A percentile compares a stretch with the other conserved stretches of the same genome.
phyloP scores from a whole-genome alignment of 2,113 vertebrate species.

The Thymallus thymallus region DNA sequence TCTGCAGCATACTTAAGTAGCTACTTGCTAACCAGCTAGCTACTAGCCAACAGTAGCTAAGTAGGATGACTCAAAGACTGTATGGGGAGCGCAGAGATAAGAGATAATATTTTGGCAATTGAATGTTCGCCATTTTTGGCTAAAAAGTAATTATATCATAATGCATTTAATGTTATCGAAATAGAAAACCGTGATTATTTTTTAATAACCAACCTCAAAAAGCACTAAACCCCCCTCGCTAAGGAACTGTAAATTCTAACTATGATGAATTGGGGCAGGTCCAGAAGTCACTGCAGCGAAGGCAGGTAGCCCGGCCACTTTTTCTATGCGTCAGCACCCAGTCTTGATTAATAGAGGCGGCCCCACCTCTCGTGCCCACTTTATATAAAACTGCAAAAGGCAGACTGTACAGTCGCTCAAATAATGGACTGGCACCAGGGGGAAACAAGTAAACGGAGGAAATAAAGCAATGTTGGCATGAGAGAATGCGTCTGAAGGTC shows the following conservation, averaged over 20 bases:
- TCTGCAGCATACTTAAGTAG: no score
- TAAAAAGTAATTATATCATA: no score
- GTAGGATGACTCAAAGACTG: no score
- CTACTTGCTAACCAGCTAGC: no score
- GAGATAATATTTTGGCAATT: no score
- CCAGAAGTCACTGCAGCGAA: conserved; percentile 2
- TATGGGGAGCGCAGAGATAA: no score
- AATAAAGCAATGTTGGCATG: conserved; percentile 1
- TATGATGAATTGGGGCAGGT: conserved; percentile 23
- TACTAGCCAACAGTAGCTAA: no score
- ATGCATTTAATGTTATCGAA: no score
- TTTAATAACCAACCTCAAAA: neutral
- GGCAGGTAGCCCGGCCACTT: conserved; percentile 33
- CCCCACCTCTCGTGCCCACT: conserved; percentile 9
- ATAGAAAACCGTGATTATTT: no score
- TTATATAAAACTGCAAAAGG: neutral
- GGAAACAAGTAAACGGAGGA: neutral
- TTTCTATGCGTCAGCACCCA: conserved; percentile 44
- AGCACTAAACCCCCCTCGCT: neutral
- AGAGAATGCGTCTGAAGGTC: conserved; percentile 35
- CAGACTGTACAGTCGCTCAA: neutral
- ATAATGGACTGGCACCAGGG: neutral
- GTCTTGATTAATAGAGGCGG: conserved; percentile 40
- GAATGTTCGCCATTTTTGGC: no score
- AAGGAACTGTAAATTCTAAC: conserved; percentile 39